Base-by-base conservation (phyloP, 2,888 invertebrate genomes). In the Aethes cnicana region DNA sequence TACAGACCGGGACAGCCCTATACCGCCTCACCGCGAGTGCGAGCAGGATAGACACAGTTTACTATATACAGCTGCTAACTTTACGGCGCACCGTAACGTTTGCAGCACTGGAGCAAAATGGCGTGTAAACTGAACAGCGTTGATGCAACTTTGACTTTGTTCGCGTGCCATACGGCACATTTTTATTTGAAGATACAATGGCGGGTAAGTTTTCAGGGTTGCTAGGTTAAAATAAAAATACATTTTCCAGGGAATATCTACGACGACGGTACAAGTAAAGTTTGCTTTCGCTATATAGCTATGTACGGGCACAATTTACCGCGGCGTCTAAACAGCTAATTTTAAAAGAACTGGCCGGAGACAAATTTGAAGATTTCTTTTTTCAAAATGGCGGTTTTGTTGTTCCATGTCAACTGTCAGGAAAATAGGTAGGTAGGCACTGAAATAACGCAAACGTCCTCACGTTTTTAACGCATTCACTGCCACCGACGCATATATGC, bases 161-260 rank as follows among this genome's bases (percentile, higher is more conserved):
- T 0, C 0, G 0, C 0, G 7, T 1, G 0, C 0, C 0, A 1
- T 66, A 77, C 48, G 57, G 66, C 61, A 54, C 43, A 47, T 14
- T 66, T 65, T 75, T 0, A 47, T 1, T 17, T 64, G 59, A 12
- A 5, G 1, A 2, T 9, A 7, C 39, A 33, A 47, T 35, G 53
- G 65, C 63, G 55, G 63, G 73, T 81, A 80, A 72, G 47, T 43
- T 42, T 55, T 32, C 48, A 58, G 65, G 60, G 74, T 73, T 77
- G 69, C 62, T 59, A 63, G 56, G 57, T 58, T 77, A 80, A 86
- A 87, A 88, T 88, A 88, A 88, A 88, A 88, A 85, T 87, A 87
- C 80, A 87, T 87, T 89, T 88, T 83, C 83, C 75, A 74, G 81
- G 74, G 84, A 84, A 85, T 86, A 87, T 87, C 84, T 83, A 81